Evolutionary conservation across 2,113 vertebrate species (phyloP), one percentile per base, ranked within the genome.

Genomic region (Sphyrna mokarran): DNA sequence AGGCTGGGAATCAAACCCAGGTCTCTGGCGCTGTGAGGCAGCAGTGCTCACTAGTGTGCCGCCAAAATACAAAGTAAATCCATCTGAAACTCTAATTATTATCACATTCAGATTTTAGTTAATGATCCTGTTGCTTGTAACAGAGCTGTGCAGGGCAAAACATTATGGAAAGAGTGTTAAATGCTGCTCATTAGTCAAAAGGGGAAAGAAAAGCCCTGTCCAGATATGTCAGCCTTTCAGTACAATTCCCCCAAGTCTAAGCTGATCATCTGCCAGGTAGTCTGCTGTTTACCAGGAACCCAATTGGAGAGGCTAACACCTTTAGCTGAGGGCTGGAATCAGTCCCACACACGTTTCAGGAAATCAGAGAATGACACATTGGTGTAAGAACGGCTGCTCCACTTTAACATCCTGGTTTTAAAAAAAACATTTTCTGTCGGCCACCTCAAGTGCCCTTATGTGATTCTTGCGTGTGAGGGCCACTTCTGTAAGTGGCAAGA

Each of bases 221-320:
- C n/a, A 69, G 63, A 69, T 43, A 43, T 70, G 91, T 43, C 68
- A 94, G 23, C 26, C 66, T 43, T 43, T 94, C 63, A 26, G n/a
- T 70, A 26, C 91, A 70, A 69, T 40, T 69, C 91, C 91, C 37
- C 87, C 10, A 33, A 63, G 87, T 33, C 58, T 33, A 4, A 61
- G 26, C 58, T 61, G 58, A 90, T 54, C 58, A 61, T 90, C 23
- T 61, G 48, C 43, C 37, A 40, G 37, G 20, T 94, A 68, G 37
- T 70, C 91, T 94, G n/a, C 91, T 69, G 91, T 94, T 94, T 94
- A 43, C 66, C 66, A 94, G 70, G 20, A 94, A 43, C 29, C 91
- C 66, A 70, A 43, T 69, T 94, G 91, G n/a, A 72, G 40, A 95
- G 69, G 26, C 69, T 95, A 26, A 29, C 43, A 72, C 68, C 23